phyloP scores from a whole-genome alignment of 2,113 vertebrate genomes.

The Grammomys surdaster region DNA sequence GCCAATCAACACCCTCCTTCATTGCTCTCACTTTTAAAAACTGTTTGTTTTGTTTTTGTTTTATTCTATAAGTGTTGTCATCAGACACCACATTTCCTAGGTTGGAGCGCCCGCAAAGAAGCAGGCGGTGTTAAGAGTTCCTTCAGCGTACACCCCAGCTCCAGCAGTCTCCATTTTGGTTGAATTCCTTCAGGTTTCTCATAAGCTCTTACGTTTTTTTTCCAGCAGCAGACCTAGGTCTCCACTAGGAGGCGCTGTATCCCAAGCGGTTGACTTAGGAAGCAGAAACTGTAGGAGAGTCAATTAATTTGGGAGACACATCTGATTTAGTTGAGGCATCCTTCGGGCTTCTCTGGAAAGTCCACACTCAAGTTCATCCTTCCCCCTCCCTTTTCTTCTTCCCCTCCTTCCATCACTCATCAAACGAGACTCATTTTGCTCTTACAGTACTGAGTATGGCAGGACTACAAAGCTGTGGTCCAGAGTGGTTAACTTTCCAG shows the following conservation, averaged over 20 bases:
- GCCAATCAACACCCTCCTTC: background rate
- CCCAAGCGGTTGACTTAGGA: constrained; percentile 12
- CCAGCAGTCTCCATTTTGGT: background rate
- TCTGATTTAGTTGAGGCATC: background rate
- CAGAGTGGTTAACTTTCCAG: background rate
- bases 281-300: background rate
- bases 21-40: background rate
- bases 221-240: background rate
- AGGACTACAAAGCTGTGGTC: background rate
- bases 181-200: background rate
- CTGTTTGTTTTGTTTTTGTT: background rate
- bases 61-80: background rate
- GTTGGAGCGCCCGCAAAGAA: background rate
- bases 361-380: background rate
- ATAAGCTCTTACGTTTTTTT: background rate
- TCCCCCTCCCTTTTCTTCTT: background rate
- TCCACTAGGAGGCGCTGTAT: constrained; percentile 62
- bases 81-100: background rate
- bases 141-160: background rate
- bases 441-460: background rate
- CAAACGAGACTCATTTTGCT: constrained; percentile 1
- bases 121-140: background rate
- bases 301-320: background rate
- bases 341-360: background rate
- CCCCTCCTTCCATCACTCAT: background rate